Conservation (phyloP, 2,113 vertebrate genomes). For the Brachyhypopomus gauderio region DNA sequence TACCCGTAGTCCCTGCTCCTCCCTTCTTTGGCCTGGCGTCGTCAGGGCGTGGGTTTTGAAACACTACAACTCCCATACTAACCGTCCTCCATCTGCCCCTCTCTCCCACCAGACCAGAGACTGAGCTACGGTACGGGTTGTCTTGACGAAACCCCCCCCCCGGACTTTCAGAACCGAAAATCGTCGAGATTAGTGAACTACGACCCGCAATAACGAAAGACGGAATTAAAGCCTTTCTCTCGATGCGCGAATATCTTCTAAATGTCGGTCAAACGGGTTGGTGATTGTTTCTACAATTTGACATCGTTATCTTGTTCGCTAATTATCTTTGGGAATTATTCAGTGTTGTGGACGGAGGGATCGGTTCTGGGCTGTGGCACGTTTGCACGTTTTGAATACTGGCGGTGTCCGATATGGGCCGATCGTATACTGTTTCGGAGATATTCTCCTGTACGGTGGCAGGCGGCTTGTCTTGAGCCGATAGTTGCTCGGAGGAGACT, state of each 20-base stretch:
- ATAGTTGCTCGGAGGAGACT: conserved; percentile 62
- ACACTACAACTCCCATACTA: conserved; percentile 80
- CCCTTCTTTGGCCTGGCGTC: conserved; percentile 64
- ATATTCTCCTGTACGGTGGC: conserved; percentile 63
- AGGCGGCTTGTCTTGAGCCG: conserved; percentile 65
- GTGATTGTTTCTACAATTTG: conserved; percentile 76
- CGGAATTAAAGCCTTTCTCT: conserved; percentile 67
- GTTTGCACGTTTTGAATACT: conserved; percentile 57
- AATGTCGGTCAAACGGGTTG: conserved; percentile 69
- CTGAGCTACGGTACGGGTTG: conserved; percentile 79
- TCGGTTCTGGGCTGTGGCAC: conserved; percentile 66
- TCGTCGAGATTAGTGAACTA: conserved; percentile 76
- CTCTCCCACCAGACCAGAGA: conserved; percentile 76
- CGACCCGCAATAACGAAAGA: conserved; percentile 65
- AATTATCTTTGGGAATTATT: conserved; percentile 70
- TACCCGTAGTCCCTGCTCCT: conserved; percentile 76
- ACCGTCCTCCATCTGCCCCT: conserved; percentile 66
- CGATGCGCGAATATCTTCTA: conserved; percentile 65
- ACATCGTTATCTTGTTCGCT: conserved; percentile 69
- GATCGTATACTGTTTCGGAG: conserved; percentile 57
- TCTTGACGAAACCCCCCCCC: conserved; percentile 76
- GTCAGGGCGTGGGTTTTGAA: conserved; percentile 73
- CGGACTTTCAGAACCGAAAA: conserved; percentile 80
- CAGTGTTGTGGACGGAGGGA: conserved; percentile 61
- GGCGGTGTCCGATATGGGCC: conserved; percentile 64